Evolutionary conservation across 2,888 invertebrate species (phyloP).

Genomic region (Caenorhabditis drosophilae): DNA sequence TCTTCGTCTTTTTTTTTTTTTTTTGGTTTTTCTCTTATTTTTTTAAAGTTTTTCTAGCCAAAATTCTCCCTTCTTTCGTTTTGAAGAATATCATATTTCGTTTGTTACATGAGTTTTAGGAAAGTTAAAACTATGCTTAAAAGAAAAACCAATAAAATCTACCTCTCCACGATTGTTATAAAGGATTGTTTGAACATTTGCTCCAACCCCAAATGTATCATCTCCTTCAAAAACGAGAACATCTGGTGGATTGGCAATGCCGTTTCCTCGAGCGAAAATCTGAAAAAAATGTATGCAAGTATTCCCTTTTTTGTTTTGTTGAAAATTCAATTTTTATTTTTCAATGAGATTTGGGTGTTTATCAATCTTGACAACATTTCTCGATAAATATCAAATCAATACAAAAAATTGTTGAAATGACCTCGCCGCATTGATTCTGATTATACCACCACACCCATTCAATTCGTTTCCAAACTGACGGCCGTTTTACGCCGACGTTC

Average conservation of each 20-base stretch:
- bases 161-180: slow-evolving; percentile 69
- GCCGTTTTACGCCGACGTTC: too few relatives aligned
- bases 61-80: background rate
- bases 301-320: background rate
- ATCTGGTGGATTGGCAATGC: slow-evolving; percentile 64
- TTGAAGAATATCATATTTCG: background rate
- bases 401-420: too few relatives aligned
- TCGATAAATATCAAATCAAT: background rate
- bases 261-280: slow-evolving; percentile 67
- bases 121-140: too few relatives aligned
- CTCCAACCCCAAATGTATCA: slow-evolving; percentile 67
- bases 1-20: background rate
- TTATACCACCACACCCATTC: slow-evolving; percentile 25
- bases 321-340: background rate
- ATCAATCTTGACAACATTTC: background rate
- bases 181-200: slow-evolving; percentile 68
- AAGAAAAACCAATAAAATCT: background rate
- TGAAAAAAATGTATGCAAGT: slow-evolving; percentile 28
- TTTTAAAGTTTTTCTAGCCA: background rate
- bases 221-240: slow-evolving; percentile 65
- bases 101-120: background rate
- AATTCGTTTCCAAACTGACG: too few relatives aligned
- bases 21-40: background rate
- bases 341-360: background rate
- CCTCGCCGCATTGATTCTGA: too few relatives aligned